Evolutionary conservation across 2,888 invertebrate genomes (phyloP), one percentile per base, ranked within the genome.

Genomic region (Fragum fragum): DNA sequence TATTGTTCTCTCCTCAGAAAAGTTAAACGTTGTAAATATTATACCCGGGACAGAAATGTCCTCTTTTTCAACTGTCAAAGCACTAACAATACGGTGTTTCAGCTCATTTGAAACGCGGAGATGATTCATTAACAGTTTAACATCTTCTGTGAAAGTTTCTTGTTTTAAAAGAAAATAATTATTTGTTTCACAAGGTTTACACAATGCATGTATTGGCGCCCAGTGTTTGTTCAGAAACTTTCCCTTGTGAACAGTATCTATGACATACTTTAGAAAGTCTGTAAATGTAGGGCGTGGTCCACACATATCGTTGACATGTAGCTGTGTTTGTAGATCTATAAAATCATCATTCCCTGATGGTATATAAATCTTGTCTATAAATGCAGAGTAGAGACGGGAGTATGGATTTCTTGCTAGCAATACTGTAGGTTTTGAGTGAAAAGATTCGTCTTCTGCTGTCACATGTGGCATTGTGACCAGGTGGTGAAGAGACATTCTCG

Each of bases 111-210:
- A 14, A 61, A 29, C 61, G 32, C 18, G 3, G 1, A 61, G 18
- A 32, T 61, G 32, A 7, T 16, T 14, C 32, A 61, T 11, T 3
- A 61, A 32, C 16, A 5, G 9, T 61, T 61, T 7, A 29, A 61
- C 61, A n/a, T 61, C 61, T n/a, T 61, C 32, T 11, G 61, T 28
- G n/a, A 61, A 61, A 7, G 61, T 29, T 32, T 61, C 61, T 29
- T 61, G 61, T 61, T 61, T 61, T 32, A 61, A 18, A 61, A 61
- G 11, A 18, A 32, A 29, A 3, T n/a, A 7, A 32, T 32, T 32
- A 32, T 61, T 61, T 29, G 29, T 61, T 32, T 1, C 26, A 61
- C 61, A 61, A 32, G 61, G 61, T 32, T 29, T 32, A 32, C 61
- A 61, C 32, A 32, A 29, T 18, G 29, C n/a, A 32, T 61, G 14